Percentiles rank a stretch among this genome's conserved stretches.
Evolutionary conservation across 1,140 invertebrate species (phyloP).

Genomic region (Pseudachorutes palmiensis): DNA sequence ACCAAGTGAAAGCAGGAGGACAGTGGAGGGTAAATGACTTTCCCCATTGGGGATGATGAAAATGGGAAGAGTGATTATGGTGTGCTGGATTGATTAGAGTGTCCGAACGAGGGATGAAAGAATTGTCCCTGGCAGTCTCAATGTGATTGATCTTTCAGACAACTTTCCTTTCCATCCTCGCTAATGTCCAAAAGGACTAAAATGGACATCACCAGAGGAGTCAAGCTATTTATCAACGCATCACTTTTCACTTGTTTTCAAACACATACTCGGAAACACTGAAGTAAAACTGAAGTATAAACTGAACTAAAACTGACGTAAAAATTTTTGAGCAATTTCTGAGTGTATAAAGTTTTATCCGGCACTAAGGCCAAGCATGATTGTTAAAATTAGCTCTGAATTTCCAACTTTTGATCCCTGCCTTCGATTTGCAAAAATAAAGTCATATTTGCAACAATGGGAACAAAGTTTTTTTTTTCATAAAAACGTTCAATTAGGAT

Average conservation of each 20-base stretch:
- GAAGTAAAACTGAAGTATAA: background rate
- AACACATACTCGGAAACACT: background rate
- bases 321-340: background rate
- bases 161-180: background rate
- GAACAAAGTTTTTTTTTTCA: too few relatives aligned
- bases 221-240: too few relatives aligned
- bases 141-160: slow-evolving; percentile 6
- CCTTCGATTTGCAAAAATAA: too few relatives aligned
- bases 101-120: background rate
- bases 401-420: too few relatives aligned
- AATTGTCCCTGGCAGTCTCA: slow-evolving; percentile 6
- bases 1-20: background rate
- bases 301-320: background rate
- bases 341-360: too few relatives aligned
- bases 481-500: too few relatives aligned
- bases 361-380: too few relatives aligned
- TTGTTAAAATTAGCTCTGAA: too few relatives aligned
- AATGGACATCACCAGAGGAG: too few relatives aligned
- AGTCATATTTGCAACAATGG: too few relatives aligned
- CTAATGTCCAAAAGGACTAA: too few relatives aligned
- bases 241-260: background rate
- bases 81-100: background rate
- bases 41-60: background rate
- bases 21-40: background rate
- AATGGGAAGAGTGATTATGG: slow-evolving; percentile 11